Evolutionary conservation across 2,113 vertebrate genomes (phyloP), one percentile per base, ranked within the genome.

Genomic region (Microtus richardsoni): DNA sequence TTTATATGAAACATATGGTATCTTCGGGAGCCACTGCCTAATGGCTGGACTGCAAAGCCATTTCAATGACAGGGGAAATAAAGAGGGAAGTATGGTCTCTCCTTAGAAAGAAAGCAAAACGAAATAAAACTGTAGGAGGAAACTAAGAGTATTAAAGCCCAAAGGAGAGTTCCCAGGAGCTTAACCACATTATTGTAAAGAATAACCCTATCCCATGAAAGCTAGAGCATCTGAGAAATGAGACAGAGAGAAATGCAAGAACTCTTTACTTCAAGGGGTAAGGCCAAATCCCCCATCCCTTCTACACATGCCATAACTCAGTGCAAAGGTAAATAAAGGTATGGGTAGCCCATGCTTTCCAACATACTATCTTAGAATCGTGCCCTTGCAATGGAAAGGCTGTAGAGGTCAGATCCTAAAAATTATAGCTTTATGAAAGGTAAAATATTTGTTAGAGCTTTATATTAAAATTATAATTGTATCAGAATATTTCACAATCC

Each of bases 1-100:
- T 98, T 98, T 98, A 98, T 98, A 93, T 73, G 91, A 98, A 99
- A 98, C 97, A 98, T 88, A 98, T 98, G 98, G 94, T 9, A 93
- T 75, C 0, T 6, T 62, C 95, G 94, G 64, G 91, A 75, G 91
- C 28, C 11, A 95, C 89, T 95, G 88, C 62, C 93, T 95, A 96
- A 92, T 89, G 96, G 74, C 47, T 3, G 9, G 91, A 96, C 94
- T 95, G 68, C 88, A 97, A 97, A 93, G 86, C 75, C 93, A 91
- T 85, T 97, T 91, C 22, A 47, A 75, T 78, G 95, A 92, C 71
- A 70, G 80, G 8, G 5, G 33, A 90, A 95, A 41, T 28, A 39
- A 28, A 68, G 68, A 91, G 4, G 13, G 28, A 79, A 96, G 36
- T 49, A 54, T 33, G 68, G 21, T 58, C 41, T 84, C 41, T 7